Base-by-base conservation (phyloP, 2,797 vertebrate genomes). In the Spinus pinus region DNA sequence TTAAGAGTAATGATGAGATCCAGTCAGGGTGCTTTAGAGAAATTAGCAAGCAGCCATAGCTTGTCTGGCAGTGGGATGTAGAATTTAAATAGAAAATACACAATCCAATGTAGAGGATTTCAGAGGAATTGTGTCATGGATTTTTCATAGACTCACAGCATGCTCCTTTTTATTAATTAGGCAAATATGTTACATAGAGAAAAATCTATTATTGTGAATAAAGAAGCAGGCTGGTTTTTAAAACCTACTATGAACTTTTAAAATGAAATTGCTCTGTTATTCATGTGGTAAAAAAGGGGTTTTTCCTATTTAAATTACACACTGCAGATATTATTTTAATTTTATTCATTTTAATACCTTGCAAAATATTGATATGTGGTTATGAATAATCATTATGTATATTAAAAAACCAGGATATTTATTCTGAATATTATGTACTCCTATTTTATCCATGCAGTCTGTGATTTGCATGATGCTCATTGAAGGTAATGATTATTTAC, bases 11-110 rank as follows among this genome's bases (percentile, higher is more conserved):
- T 56, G 73, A 93, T 75, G 58, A 64, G 30, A 92, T 96, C 91
- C 58, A 81, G 69, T 91, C 51, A 77, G 53, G 22, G n/a, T 71
- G 33, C 65, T 81, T 91, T 75, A 72, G n/a, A 70, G 69, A 61
- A 83, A 64, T 57, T 95, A 83, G 71, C 65, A 84, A 94, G 81
- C 47, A 88, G 88, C 41, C 27, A 7, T 90, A 67, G 6, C 90
- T 87, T 86, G 67, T 28, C 64, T 50, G 61, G 46, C 74, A 79
- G 37, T 57, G 22, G 84, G 86, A 69, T 96, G 64, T 87, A 89
- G 92, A 86, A 91, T 92, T 96, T 95, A 77, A 87, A 61, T 31
- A 79, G 54, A 79, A 95, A 96, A 94, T 42, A 61, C 5, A 41
- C 70, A 81, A 61, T 75, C n/a, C 35, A 73, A 3, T 35, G 17